phyloP scores from a whole-genome alignment of 2,797 vertebrate genomes.

The Vipera latastei region DNA sequence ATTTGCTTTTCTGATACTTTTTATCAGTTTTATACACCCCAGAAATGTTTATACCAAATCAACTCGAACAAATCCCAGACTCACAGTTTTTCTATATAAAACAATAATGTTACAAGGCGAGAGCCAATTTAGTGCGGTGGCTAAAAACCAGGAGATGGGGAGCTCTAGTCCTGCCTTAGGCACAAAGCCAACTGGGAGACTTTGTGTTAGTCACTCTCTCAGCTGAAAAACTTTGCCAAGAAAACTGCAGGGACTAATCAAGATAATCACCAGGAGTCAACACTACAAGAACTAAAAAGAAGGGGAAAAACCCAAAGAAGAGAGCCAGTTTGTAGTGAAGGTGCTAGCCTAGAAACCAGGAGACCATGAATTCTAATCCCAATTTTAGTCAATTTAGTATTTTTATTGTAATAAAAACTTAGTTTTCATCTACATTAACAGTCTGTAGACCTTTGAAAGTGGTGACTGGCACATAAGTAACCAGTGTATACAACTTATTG shows the following conservation, averaged over 20 bases:
- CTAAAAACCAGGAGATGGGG: background rate
- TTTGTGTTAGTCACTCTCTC: background rate
- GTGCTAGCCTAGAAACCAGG: background rate
- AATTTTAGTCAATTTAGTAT: conserved; percentile 43
- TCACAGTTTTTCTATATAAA: background rate
- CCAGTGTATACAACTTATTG: conserved; percentile 96
- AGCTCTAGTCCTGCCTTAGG: background rate
- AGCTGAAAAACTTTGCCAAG: background rate
- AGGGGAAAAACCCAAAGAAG: too few species aligned
- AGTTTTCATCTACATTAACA: conserved; percentile 99
- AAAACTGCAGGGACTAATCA: background rate
- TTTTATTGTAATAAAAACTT: conserved; percentile 79
- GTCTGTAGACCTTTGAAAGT: conserved; percentile 99
- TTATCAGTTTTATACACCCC: background rate
- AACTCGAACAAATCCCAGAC: background rate
- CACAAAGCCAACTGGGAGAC: background rate
- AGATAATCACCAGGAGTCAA: background rate
- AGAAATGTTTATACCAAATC: background rate
- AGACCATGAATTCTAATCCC: background rate
- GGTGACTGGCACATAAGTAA: conserved; percentile 96
- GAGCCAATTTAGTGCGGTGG: background rate
- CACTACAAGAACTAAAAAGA: background rate
- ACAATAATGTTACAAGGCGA: background rate
- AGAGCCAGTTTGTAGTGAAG: background rate
- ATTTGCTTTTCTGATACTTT: background rate